Conservation (phyloP, 2,113 vertebrate species). For the Heliornis fulica region DNA sequence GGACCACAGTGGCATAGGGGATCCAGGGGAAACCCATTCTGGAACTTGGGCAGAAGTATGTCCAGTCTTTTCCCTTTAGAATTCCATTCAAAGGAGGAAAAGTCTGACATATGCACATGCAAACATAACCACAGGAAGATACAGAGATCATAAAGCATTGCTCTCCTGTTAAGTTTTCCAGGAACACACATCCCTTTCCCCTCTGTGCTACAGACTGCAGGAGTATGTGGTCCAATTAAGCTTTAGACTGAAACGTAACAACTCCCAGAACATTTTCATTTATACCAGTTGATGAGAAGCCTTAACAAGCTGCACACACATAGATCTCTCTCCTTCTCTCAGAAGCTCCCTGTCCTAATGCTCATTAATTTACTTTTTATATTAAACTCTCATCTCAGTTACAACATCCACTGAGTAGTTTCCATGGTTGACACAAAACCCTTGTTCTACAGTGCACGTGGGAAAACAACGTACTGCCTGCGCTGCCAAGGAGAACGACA, state of each 20-base stretch:
- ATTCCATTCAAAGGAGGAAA: background rate
- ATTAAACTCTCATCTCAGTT: background rate
- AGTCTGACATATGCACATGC: background rate
- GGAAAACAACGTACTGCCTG: background rate
- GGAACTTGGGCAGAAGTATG: background rate
- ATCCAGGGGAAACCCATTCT: background rate
- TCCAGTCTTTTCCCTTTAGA: no score
- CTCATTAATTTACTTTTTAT: background rate
- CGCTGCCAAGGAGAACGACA: background rate
- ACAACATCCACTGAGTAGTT: background rate
- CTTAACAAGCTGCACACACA: background rate
- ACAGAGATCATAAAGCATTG: background rate
- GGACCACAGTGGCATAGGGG: fast-evolving
- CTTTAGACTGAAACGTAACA: background rate
- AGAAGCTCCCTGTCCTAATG: background rate
- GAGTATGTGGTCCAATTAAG: background rate
- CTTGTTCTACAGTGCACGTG: background rate
- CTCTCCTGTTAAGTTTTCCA: background rate
- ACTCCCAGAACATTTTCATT: background rate
- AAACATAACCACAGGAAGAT: background rate
- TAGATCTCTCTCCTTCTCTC: background rate
- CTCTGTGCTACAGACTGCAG: background rate
- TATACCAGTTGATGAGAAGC: background rate
- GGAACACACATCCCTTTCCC: no score
- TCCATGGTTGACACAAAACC: background rate